A percentile compares a stretch with the other conserved stretches of the same genome.
phyloP scores from a whole-genome alignment of 1,140 invertebrate species.

The Orussus abietinus region DNA sequence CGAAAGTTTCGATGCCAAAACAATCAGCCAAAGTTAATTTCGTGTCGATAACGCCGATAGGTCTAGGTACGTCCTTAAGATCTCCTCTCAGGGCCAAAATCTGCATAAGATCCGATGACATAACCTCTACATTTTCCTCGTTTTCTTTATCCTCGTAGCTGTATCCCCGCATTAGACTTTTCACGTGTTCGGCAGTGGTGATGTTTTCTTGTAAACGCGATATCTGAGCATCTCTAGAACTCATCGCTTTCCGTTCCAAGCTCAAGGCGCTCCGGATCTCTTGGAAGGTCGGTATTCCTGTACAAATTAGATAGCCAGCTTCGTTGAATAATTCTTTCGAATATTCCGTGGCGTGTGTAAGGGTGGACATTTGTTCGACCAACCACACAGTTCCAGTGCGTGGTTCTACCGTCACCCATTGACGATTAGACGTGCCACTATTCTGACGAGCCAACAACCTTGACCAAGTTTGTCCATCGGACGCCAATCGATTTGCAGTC shows the following conservation, averaged over 20 bases:
- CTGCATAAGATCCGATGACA: slow-evolving; percentile 15
- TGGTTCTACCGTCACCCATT: slow-evolving; percentile 84
- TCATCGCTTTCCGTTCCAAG: slow-evolving; percentile 12
- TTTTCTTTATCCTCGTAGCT: slow-evolving; percentile 61
- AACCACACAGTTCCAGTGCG: slow-evolving; percentile 60
- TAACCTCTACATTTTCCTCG: slow-evolving; percentile 17
- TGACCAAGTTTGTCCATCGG: slow-evolving; percentile 69
- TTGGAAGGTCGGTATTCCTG: slow-evolving; percentile 74
- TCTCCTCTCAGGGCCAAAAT: slow-evolving; percentile 37
- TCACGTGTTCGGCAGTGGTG: slow-evolving; percentile 53
- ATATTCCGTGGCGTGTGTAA: slow-evolving; percentile 63
- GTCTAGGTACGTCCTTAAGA: slow-evolving; percentile 24
- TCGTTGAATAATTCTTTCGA: slow-evolving; percentile 64
- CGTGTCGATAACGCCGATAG: slow-evolving; percentile 44
- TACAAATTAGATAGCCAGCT: slow-evolving; percentile 72
- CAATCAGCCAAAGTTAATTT: slow-evolving; percentile 32
- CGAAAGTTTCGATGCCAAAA: slow-evolving; percentile 31
- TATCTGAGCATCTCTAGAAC: slow-evolving; percentile 8
- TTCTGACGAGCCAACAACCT: slow-evolving; percentile 61
- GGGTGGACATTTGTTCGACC: slow-evolving; percentile 78
- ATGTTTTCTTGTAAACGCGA: slow-evolving; percentile 51
- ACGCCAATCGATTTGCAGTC: slow-evolving; percentile 80
- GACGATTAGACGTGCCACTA: slow-evolving; percentile 82
- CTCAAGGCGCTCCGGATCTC: slow-evolving; percentile 43
- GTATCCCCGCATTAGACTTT: slow-evolving; percentile 54